phyloP scores from a whole-genome alignment of 2,888 invertebrate genomes.

The Drosophila falleni region DNA sequence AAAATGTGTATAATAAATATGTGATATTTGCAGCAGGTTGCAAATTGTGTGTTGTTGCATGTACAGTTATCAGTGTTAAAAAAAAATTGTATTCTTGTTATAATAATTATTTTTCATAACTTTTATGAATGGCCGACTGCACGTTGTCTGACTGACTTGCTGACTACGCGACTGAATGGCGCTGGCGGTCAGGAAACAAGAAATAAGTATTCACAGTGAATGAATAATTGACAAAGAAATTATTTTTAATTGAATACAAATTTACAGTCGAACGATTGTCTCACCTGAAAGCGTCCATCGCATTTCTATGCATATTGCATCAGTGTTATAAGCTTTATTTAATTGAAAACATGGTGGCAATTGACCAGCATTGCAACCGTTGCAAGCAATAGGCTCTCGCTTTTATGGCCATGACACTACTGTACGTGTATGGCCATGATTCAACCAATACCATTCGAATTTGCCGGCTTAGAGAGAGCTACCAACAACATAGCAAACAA shows the following conservation, averaged over 20 bases:
- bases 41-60: neutral
- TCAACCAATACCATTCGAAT: slow-evolving; percentile 53
- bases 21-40: slow-evolving; percentile 15
- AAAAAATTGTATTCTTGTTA: slow-evolving; percentile 25
- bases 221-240: slow-evolving; percentile 82
- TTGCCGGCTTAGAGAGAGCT: slow-evolving; percentile 59
- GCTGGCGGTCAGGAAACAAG: slow-evolving; percentile 12
- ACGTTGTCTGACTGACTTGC: slow-evolving; percentile 42
- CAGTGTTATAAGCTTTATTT: slow-evolving; percentile 45
- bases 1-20: slow-evolving; percentile 36
- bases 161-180: slow-evolving; percentile 40
- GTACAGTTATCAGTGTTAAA: neutral
- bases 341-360: slow-evolving; percentile 57
- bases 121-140: slow-evolving; percentile 59
- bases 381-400: slow-evolving; percentile 6
- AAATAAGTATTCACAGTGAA: slow-evolving; percentile 58
- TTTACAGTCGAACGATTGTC: slow-evolving; percentile 73
- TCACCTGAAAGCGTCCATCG: slow-evolving; percentile 19
- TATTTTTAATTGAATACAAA: slow-evolving; percentile 82
- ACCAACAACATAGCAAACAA: slow-evolving; percentile 63
- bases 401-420: slow-evolving; percentile 46
- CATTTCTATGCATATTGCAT: slow-evolving; percentile 18
- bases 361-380: slow-evolving; percentile 4
- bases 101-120: slow-evolving; percentile 54
- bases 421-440: slow-evolving; percentile 19